Percentiles rank a stretch among this genome's conserved stretches.
phyloP scores from a whole-genome alignment of 2,888 invertebrate genomes.

The Papilio elwesi region DNA sequence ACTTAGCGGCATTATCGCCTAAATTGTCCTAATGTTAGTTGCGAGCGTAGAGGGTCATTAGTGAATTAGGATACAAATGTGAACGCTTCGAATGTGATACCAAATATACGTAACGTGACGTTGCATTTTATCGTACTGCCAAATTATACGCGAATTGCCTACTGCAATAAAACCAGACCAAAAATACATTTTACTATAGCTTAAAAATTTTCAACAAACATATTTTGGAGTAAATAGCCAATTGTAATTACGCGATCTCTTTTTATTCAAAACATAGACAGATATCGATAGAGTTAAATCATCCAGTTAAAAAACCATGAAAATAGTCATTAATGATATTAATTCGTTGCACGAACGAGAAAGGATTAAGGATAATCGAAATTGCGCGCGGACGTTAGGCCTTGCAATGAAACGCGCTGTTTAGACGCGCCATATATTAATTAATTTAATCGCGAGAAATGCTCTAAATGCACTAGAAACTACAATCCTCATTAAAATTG shows the following conservation, averaged over 20 bases:
- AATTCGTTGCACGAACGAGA: constrained; percentile 44
- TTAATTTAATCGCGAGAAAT: constrained; percentile 81
- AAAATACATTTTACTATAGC: neutral
- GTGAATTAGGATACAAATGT: constrained; percentile 59
- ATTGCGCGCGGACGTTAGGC: constrained; percentile 60
- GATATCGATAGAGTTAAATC: neutral
- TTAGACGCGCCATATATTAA: constrained; percentile 75
- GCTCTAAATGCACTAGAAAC: constrained; percentile 82
- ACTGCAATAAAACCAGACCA: neutral
- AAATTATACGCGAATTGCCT: constrained; percentile 34
- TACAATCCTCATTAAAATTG: constrained; percentile 83
- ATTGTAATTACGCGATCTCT: neutral
- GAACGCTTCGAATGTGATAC: constrained; percentile 45
- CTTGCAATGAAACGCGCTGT: constrained; percentile 66
- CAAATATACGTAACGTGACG: constrained; percentile 34
- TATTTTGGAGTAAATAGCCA: neutral
- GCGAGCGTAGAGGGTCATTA: constrained; percentile 62
- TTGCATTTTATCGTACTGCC: constrained; percentile 38
- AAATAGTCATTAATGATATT: constrained; percentile 10
- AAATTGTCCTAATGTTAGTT: constrained; percentile 81
- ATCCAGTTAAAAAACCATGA: neutral
- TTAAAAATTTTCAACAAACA: neutral
- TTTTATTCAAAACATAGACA: neutral
- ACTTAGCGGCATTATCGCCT: constrained; percentile 80
- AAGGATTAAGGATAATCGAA: constrained; percentile 55